Base-by-base conservation (phyloP, 2,888 invertebrate species). In the Hypselothyrea guttata region DNA sequence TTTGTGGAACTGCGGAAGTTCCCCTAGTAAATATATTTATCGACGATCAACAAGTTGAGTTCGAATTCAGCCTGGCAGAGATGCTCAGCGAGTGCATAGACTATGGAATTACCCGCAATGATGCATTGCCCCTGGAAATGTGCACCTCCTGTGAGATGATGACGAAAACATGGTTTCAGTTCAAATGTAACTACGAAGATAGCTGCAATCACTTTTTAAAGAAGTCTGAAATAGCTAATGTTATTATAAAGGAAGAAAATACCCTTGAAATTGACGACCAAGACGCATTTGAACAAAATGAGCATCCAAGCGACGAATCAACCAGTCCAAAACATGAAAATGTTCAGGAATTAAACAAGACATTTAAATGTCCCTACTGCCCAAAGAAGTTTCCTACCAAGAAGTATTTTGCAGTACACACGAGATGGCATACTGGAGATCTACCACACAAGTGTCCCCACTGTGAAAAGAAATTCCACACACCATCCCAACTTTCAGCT, bases 401-500 rank as follows among this genome's bases (percentile, higher is more conserved):
- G 22, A n/a, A n/a, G n/a, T n/a, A n/a, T n/a, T n/a, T n/a, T n/a
- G n/a, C n/a, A 22, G 22, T 22, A 4, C 22, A 22, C 22, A 22
- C n/a, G n/a, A n/a, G n/a, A n/a, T n/a, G n/a, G n/a, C n/a, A 92
- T 63, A 92, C 92, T 0, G 91, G 91, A 1, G 88, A 88, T 22
- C 70, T 83, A n/a, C 92, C 92, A 0, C 91, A 91, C 70, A 90
- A 90, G 60, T 92, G 92, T 74, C 91, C 91, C 41, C 71, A 91
- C 9, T 92, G 92, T 64, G 87, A 88, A 0, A 79, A 76, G 28
- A 81, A 83, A 0, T 88, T 88, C n/a, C n/a, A n/a, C n/a, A n/a
- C n/a, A n/a, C n/a, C 35, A 34, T 41, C 16, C 60, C 38, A 9
- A 54, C 67, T 71, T 3, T 60, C 54, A 5, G 51, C 60, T 0